These are phyloP conservation scores for Ceramica pisi DNA, from an alignment of 2,888 invertebrate genomes.

Conservation along the genomic window DNA sequence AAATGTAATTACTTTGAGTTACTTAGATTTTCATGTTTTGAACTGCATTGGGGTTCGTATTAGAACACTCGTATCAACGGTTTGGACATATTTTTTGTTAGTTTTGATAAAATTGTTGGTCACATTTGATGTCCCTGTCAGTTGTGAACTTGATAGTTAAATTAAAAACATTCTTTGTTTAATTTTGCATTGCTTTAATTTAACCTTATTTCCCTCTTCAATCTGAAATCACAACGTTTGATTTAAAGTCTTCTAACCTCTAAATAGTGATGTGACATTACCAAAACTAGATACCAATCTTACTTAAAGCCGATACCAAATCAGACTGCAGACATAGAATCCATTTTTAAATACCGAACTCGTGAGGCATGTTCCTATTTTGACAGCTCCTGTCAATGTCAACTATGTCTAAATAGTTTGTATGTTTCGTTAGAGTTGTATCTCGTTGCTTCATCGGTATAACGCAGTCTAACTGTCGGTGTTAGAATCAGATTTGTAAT, in stretches of 20 bases:
- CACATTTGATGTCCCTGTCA: background rate
- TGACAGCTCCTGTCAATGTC: constrained; percentile 85
- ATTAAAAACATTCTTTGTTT: background rate
- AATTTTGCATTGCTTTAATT: background rate
- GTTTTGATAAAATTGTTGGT: background rate
- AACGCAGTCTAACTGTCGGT: constrained; percentile 28
- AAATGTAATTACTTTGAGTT: constrained; percentile 58
- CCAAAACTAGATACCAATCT: constrained; percentile 60
- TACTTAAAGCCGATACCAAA: constrained; percentile 60
- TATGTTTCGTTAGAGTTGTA: constrained; percentile 43
- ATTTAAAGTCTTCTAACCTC: constrained; percentile 19
- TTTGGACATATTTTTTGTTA: background rate
- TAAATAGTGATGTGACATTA: constrained; percentile 58
- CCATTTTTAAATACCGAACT: constrained; percentile 67
- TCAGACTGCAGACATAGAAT: constrained; percentile 63
- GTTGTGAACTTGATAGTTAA: background rate
- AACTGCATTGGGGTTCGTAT: constrained; percentile 22
- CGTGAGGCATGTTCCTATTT: constrained; percentile 80
- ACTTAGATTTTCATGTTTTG: constrained; percentile 47
- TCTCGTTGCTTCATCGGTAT: constrained; percentile 55
- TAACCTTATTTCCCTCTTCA: background rate
- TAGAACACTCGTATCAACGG: background rate
- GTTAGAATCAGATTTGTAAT: constrained; percentile 20
- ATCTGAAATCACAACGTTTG: background rate
- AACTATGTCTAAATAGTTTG: constrained; percentile 59